Evolutionary conservation across 37 sponge, comb jelly and placozoan species (phyloP).

Genomic region (Corticium candelabrum): DNA sequence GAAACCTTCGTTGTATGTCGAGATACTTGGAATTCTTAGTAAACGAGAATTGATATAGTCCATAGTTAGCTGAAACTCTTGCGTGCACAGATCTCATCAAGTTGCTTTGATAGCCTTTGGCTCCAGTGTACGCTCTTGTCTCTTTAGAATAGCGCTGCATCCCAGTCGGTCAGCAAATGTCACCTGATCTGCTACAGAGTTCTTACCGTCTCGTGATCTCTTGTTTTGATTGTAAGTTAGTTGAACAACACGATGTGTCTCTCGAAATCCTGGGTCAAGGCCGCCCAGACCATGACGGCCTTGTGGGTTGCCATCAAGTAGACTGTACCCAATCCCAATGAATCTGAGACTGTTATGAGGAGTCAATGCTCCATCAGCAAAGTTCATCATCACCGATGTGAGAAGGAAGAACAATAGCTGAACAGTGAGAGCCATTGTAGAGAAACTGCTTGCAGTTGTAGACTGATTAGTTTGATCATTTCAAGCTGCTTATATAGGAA

Average conservation of each 20-base stretch:
- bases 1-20: neutral
- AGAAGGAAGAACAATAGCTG: too few relatives aligned
- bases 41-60: neutral
- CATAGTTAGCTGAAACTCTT: neutral
- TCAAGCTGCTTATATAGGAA: too few relatives aligned
- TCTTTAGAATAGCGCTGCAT: neutral
- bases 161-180: neutral
- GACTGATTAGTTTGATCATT: too few relatives aligned
- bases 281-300: slow-evolving; percentile 5
- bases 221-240: neutral
- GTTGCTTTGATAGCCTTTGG: neutral
- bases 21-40: neutral
- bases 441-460: too few relatives aligned
- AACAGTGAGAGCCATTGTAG: too few relatives aligned
- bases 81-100: neutral
- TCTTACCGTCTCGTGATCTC: neutral
- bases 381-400: too few relatives aligned
- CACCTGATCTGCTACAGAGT: slow-evolving; percentile 13
- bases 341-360: too few relatives aligned
- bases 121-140: neutral
- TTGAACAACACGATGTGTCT: neutral
- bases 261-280: slow-evolving; percentile 7
- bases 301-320: slow-evolving; percentile 17
- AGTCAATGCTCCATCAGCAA: too few relatives aligned
- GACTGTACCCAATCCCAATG: slow-evolving; percentile 9